These are phyloP conservation scores for Ceratosolen fusciceps DNA, from an alignment of 1,140 invertebrate genomes.

Conservation along the genomic window DNA sequence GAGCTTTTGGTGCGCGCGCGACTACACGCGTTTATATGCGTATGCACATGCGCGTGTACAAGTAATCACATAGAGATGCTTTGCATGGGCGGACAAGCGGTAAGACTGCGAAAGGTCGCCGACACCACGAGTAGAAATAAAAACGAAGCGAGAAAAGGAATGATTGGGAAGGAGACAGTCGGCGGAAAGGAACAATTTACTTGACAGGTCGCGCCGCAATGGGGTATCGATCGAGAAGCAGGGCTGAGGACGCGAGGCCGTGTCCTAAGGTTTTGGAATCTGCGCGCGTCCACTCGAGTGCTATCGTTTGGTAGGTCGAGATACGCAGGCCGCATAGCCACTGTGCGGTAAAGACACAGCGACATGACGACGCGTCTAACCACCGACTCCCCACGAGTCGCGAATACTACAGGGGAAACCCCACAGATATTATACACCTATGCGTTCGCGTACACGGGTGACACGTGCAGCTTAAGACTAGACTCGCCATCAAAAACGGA, in stretches of 20 bases:
- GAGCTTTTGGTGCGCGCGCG: too few relatives aligned
- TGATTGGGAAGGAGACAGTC: neutral
- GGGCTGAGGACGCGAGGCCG: conserved; percentile 15
- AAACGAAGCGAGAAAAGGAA: neutral
- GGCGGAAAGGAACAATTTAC: conserved; percentile 53
- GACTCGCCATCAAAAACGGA: neutral
- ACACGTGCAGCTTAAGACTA: conserved; percentile 5
- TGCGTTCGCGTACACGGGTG: neutral
- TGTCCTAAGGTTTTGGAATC: too few relatives aligned
- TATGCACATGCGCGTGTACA: neutral
- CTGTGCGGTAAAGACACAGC: conserved; percentile 21
- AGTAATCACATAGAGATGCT: too few relatives aligned
- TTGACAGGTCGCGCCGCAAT: conserved; percentile 62
- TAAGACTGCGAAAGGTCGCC: conserved; percentile 14
- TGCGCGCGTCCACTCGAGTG: neutral
- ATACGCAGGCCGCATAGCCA: conserved; percentile 36
- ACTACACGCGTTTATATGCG: too few relatives aligned
- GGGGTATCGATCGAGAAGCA: conserved; percentile 67
- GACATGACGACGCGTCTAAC: conserved; percentile 45
- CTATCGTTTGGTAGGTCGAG: neutral
- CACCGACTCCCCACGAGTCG: conserved; percentile 50
- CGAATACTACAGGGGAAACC: conserved; percentile 27
- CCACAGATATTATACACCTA: neutral
- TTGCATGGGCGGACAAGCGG: too few relatives aligned
- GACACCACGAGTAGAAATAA: neutral